phyloP scores from a whole-genome alignment of 2,797 vertebrate genomes.

The Linurgus olivaceus region DNA sequence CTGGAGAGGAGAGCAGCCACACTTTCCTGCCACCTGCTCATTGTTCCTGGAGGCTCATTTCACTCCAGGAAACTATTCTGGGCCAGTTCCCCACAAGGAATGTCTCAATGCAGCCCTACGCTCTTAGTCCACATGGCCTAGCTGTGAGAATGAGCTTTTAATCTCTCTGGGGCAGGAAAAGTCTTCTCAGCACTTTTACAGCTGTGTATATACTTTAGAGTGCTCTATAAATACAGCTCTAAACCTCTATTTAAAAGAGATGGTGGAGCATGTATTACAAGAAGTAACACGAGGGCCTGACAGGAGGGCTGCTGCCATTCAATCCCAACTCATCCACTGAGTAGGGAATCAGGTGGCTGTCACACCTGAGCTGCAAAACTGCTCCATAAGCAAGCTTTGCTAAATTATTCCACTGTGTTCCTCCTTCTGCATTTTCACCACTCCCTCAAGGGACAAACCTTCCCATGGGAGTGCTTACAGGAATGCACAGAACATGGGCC shows the following conservation, averaged over 20 bases:
- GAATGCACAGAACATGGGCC: neutral
- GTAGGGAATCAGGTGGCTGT: neutral
- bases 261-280: neutral
- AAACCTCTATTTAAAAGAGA: neutral
- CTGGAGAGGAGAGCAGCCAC: constrained; percentile 12
- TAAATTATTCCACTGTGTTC: neutral
- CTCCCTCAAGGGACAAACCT: neutral
- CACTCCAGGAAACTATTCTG: neutral
- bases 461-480: neutral
- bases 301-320: neutral
- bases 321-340: fast-evolving
- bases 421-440: neutral
- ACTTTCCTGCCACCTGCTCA: constrained; percentile 34
- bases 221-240: neutral
- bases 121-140: neutral
- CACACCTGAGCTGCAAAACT: neutral
- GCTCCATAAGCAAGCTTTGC: neutral
- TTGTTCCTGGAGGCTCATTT: neutral
- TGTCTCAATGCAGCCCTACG: neutral
- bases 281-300: neutral
- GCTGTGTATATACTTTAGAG: constrained; percentile 35
- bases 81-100: neutral
- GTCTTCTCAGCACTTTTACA: constrained; percentile 45
- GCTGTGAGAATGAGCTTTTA: constrained; percentile 38
- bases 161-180: constrained; percentile 40